These are phyloP conservation scores for Pseudomugil tenellus DNA, from an alignment of 2,797 vertebrate genomes.

Conservation along the genomic window DNA sequence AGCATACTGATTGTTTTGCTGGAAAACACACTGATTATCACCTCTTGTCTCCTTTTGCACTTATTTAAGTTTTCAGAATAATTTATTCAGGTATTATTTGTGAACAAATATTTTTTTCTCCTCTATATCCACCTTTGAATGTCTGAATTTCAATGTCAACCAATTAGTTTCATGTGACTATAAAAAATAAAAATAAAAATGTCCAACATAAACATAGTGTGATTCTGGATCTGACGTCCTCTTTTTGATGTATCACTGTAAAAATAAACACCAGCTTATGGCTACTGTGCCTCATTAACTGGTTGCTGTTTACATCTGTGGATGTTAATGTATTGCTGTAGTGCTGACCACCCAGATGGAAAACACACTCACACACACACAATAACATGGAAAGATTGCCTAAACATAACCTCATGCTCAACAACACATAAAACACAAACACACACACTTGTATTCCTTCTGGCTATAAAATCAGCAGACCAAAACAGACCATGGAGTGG, in stretches of 20 bases:
- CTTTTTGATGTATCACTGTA: constrained; percentile 29
- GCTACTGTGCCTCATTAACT: constrained; percentile 62
- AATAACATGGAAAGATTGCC: not conserved
- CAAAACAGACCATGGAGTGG: constrained; percentile 23
- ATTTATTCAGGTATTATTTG: too few relatives aligned
- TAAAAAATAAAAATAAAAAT: not conserved
- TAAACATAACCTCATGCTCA: not conserved
- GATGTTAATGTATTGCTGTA: constrained; percentile 50
- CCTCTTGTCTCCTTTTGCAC: too few relatives aligned
- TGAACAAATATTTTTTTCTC: too few relatives aligned
- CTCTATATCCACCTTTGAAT: not conserved
- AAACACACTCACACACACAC: constrained; percentile 32
- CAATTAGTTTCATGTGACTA: not conserved
- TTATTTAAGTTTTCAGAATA: too few relatives aligned
- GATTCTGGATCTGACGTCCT: constrained; percentile 10
- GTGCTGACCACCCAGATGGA: constrained; percentile 63
- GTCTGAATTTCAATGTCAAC: not conserved
- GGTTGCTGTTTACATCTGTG: constrained; percentile 49
- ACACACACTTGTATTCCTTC: constrained; percentile 8
- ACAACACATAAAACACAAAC: not conserved
- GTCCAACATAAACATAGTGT: not conserved
- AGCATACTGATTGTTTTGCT: too few relatives aligned
- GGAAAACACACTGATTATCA: too few relatives aligned
- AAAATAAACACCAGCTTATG: constrained; percentile 47
- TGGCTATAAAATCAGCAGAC: constrained; percentile 41